These are phyloP conservation scores for Hylia prasina DNA, from an alignment of 2,113 vertebrate genomes.

Conservation along the genomic window DNA sequence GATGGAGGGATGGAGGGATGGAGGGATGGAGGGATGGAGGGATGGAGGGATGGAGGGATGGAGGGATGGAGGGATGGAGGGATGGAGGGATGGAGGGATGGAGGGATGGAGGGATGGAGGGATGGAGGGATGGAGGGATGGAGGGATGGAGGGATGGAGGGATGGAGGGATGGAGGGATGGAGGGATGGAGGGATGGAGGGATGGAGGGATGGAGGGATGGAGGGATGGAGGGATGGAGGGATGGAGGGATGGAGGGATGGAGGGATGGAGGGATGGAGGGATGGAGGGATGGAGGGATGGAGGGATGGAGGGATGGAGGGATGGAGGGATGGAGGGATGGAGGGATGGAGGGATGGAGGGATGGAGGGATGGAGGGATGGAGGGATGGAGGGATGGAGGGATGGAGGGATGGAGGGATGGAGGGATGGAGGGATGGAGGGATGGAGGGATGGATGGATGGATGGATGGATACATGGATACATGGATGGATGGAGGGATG, in stretches of 20 bases:
- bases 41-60: not conserved
- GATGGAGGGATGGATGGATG: too few relatives aligned
- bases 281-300: not conserved
- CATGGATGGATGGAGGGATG: not conserved
- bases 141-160: not conserved
- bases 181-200: too few relatives aligned
- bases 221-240: not conserved
- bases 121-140: not conserved
- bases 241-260: not conserved
- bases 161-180: not conserved
- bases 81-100: too few relatives aligned
- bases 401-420: not conserved
- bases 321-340: too few relatives aligned
- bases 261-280: not conserved
- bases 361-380: not conserved
- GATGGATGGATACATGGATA: rapidly evolving
- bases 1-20: not conserved
- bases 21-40: too few relatives aligned
- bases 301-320: rapidly evolving
- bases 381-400: not conserved
- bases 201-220: rapidly evolving
- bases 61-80: rapidly evolving
- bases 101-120: not conserved
- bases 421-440: rapidly evolving
- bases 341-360: not conserved